A percentile compares a stretch with the other conserved stretches of the same genome.
Evolutionary conservation across 2,113 vertebrate species (phyloP).

Genomic region (Brienomyrus longianalis): DNA sequence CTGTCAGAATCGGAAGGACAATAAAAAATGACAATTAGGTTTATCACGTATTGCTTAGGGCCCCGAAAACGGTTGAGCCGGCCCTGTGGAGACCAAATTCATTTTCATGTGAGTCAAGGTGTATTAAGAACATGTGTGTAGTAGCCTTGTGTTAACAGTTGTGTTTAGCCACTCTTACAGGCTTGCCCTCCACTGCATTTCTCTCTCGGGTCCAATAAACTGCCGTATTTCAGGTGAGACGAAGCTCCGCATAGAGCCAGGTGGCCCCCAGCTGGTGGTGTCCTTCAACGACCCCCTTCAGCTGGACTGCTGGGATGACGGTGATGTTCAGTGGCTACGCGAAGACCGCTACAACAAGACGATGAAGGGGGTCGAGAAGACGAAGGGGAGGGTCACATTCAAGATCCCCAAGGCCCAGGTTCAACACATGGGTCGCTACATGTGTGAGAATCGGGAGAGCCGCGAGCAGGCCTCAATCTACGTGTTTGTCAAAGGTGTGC

Average conservation of each 20-base stretch:
- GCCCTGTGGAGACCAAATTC: background rate
- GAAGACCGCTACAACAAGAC: conserved; percentile 37
- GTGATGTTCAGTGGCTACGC: conserved; percentile 51
- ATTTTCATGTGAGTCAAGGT: background rate
- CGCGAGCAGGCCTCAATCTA: conserved; percentile 67
- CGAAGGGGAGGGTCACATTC: conserved; percentile 31
- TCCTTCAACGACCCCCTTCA: conserved; percentile 40
- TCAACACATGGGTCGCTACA: conserved; percentile 66
- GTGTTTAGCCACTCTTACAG: background rate
- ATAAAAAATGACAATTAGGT: background rate
- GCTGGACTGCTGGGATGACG: conserved; percentile 53
- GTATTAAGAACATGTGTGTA: background rate
- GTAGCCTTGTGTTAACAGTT: background rate
- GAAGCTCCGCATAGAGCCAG: conserved; percentile 51
- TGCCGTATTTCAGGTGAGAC: conserved; percentile 42
- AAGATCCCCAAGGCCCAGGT: conserved; percentile 37
- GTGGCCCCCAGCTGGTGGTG: conserved; percentile 41
- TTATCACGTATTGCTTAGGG: background rate
- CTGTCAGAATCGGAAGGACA: background rate
- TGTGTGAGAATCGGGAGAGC: conserved; percentile 64
- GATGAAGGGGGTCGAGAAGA: conserved; percentile 33
- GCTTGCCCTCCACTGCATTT: background rate
- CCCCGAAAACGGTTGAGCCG: background rate
- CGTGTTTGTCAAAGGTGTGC: conserved; percentile 84
- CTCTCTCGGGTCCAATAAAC: background rate